Conservation (phyloP, 1,140 invertebrate species). For the Diorhabda sublineata region DNA sequence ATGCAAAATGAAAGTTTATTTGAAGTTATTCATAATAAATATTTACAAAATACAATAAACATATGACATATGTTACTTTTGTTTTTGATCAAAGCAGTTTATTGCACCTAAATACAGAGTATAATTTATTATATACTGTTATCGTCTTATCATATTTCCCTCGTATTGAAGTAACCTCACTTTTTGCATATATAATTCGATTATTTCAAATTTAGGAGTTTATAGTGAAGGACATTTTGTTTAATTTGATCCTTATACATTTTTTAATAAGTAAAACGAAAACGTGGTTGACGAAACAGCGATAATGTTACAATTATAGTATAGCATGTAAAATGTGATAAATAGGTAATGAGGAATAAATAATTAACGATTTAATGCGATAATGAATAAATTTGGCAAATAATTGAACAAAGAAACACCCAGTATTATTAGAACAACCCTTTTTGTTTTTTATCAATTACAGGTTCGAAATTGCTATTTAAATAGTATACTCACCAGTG, state of each 20-base stretch:
- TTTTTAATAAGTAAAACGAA: too few species aligned
- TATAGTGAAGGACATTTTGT: not conserved
- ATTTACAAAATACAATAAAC: conserved; percentile 21
- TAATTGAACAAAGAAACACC: not conserved
- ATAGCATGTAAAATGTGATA: not conserved
- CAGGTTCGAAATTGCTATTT: not conserved
- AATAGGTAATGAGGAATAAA: conserved; percentile 3
- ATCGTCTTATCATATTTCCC: not conserved
- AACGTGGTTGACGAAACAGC: too few species aligned
- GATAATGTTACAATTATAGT: too few species aligned
- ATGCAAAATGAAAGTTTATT: not conserved
- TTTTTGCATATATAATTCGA: not conserved
- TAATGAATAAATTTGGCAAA: conserved; percentile 10
- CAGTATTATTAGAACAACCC: not conserved
- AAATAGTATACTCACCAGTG: not conserved
- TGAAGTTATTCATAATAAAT: conserved; percentile 14
- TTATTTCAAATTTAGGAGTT: conserved; percentile 1
- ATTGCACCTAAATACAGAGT: not conserved
- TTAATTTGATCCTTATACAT: too few species aligned
- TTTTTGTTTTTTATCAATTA: not conserved
- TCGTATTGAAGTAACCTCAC: not conserved
- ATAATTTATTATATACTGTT: not conserved
- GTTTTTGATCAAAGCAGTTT: conserved; percentile 5
- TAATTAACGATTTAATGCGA: conserved; percentile 12
- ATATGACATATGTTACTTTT: conserved; percentile 15